A percentile compares a stretch with the other conserved stretches of the same genome.
Evolutionary conservation across 2,113 vertebrate genomes (phyloP).

Genomic region (Okapia johnstoni): DNA sequence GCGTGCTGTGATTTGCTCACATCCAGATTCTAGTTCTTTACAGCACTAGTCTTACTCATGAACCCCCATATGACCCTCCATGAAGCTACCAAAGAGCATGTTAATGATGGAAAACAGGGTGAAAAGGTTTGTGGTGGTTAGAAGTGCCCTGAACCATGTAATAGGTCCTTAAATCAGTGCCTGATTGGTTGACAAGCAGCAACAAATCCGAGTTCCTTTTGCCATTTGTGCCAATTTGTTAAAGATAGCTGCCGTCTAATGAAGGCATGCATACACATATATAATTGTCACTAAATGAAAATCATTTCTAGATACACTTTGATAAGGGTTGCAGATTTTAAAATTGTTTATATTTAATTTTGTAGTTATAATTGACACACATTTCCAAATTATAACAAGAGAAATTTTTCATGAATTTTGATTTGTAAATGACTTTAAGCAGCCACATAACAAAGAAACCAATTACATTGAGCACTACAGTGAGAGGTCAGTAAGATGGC

Average conservation of each 20-base stretch:
- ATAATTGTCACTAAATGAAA: neutral
- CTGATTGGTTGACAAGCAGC: neutral
- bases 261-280: neutral
- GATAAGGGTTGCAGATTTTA: neutral
- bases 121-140: neutral
- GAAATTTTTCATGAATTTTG: neutral
- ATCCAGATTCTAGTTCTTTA: neutral
- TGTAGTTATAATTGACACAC: neutral
- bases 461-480: neutral
- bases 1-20: neutral
- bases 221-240: neutral
- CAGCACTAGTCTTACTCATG: neutral
- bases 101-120: neutral
- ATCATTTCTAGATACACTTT: neutral
- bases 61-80: neutral
- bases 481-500: neutral
- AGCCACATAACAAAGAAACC: neutral
- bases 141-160: neutral
- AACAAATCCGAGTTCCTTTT: neutral
- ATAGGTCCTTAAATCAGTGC: neutral
- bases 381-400: neutral
- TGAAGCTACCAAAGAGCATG: neutral
- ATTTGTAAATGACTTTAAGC: neutral
- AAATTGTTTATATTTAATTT: slow-evolving; percentile 17
- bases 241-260: neutral